Conservation (phyloP, 2,113 vertebrate genomes). For the Dasyornis broadbenti region DNA sequence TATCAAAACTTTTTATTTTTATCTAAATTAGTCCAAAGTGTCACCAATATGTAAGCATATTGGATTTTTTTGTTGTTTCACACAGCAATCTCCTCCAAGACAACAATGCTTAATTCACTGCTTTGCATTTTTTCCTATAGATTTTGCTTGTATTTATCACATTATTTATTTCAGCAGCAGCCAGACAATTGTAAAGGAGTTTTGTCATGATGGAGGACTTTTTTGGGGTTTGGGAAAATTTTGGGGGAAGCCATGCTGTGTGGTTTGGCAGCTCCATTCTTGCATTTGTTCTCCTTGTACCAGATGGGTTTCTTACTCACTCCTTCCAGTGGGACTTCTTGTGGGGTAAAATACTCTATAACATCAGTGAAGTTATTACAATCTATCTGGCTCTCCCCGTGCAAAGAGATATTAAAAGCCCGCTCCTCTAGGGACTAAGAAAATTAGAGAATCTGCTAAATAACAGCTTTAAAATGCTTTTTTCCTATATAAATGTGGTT, state of each 20-base stretch:
- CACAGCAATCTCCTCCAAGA: background rate
- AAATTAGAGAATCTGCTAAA: background rate
- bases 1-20: slow-evolving; percentile 5
- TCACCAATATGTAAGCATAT: background rate
- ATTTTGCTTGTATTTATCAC: background rate
- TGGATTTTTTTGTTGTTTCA: background rate
- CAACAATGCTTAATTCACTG: background rate
- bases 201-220: background rate
- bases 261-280: background rate
- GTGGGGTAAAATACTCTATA: background rate
- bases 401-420: background rate
- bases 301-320: background rate
- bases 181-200: background rate
- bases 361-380: background rate
- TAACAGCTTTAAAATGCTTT: background rate
- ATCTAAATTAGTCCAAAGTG: slow-evolving; percentile 21
- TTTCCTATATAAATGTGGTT: background rate
- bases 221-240: background rate
- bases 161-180: background rate
- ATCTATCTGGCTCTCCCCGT: background rate
- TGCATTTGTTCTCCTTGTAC: background rate
- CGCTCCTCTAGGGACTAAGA: background rate
- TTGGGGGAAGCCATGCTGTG: background rate
- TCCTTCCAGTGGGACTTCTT: slow-evolving; percentile 13
- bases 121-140: background rate